These are phyloP conservation scores for Antennarius maculatus DNA, from an alignment of 2,797 vertebrate species.

Conservation along the genomic window DNA sequence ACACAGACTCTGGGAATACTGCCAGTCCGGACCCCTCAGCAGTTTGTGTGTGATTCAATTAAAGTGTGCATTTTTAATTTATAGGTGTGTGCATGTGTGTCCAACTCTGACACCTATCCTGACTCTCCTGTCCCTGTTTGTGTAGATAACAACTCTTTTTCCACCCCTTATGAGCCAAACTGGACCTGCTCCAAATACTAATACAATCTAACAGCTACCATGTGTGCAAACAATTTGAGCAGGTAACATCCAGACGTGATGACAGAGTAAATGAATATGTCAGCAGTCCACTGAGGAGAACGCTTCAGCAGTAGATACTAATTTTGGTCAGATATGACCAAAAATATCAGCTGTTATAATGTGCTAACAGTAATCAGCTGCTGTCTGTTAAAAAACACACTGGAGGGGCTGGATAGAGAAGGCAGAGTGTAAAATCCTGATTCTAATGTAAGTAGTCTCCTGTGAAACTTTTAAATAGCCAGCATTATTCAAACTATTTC, in stretches of 20 bases:
- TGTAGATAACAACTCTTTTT: conserved; percentile 67
- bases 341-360: conserved; percentile 19
- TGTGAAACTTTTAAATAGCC: background rate
- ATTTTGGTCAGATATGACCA: conserved; percentile 18
- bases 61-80: conserved; percentile 40
- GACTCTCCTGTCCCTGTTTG: conserved; percentile 62
- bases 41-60: conserved; percentile 11
- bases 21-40: conserved; percentile 18
- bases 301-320: conserved; percentile 22
- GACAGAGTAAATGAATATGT: conserved; percentile 37
- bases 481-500: background rate
- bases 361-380: conserved; percentile 10
- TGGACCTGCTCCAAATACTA: conserved; percentile 62
- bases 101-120: conserved; percentile 35
- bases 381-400: background rate
- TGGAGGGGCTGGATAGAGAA: background rate
- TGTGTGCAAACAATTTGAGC: conserved; percentile 51
- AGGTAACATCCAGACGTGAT: conserved; percentile 37
- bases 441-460: background rate
- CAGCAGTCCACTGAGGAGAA: conserved; percentile 31
- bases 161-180: conserved; percentile 59
- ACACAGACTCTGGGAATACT: conserved; percentile 9
- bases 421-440: conserved; percentile 20
- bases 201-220: conserved; percentile 55
- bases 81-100: conserved; percentile 15